phyloP scores from a whole-genome alignment of 2,797 vertebrate genomes.

The Heteromormyrus szaboi region DNA sequence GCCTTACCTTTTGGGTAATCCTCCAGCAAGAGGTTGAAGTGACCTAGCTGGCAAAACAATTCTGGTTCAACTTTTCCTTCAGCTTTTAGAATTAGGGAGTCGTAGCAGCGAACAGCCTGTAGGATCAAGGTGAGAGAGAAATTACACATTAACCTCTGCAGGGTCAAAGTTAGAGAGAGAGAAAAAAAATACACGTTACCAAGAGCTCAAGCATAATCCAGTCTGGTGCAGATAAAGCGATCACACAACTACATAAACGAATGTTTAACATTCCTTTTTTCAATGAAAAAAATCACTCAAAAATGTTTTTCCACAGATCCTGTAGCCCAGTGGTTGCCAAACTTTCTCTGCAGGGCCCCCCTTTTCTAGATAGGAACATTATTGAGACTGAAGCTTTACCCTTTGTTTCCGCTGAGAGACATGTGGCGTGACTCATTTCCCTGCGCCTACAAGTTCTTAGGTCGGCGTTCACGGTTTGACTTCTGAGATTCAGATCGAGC shows the following conservation, averaged over 20 bases:
- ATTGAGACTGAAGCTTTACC: no score
- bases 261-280: not conserved
- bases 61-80: conserved; percentile 97
- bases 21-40: conserved; percentile 97
- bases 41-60: conserved; percentile 96
- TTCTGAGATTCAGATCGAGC: no score
- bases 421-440: no score
- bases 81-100: conserved; percentile 90
- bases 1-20: conserved; percentile 96
- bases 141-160: not conserved
- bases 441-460: no score
- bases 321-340: not conserved
- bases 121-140: conserved; percentile 38
- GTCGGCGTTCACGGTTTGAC: no score
- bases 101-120: conserved; percentile 91
- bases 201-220: not conserved
- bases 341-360: no score
- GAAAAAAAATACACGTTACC: not conserved
- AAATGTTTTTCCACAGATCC: not conserved
- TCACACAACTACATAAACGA: not conserved
- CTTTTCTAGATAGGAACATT: no score
- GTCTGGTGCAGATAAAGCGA: not conserved
- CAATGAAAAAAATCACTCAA: not conserved
- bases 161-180: not conserved
- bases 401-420: no score